Conservation (phyloP, 2,113 vertebrate species). For the Hippoglossus stenolepis region DNA sequence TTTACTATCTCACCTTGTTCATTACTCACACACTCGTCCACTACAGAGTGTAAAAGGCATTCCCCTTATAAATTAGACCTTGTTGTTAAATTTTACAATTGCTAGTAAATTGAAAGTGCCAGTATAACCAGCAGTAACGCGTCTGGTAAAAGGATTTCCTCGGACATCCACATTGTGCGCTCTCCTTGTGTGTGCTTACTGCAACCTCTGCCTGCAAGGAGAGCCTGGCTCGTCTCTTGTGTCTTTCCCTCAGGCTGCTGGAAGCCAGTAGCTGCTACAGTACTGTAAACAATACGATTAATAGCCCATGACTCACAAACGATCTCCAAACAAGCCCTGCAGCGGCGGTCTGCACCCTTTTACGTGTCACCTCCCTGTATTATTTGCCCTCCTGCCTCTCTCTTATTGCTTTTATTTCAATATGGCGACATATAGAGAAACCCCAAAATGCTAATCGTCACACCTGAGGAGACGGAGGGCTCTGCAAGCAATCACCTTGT, state of each 20-base stretch:
- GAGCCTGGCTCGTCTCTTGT: slow-evolving; percentile 73
- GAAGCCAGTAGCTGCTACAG: slow-evolving; percentile 75
- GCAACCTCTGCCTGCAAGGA: slow-evolving; percentile 39
- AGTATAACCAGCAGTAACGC: slow-evolving; percentile 31
- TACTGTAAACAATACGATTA: slow-evolving; percentile 83
- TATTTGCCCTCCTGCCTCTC: slow-evolving; percentile 54
- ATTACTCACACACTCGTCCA: slow-evolving; percentile 50
- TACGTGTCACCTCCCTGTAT: slow-evolving; percentile 59
- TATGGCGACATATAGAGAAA: slow-evolving; percentile 30
- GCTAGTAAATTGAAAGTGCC: slow-evolving; percentile 52
- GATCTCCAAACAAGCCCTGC: slow-evolving; percentile 74
- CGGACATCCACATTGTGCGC: slow-evolving; percentile 28
- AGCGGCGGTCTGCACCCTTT: slow-evolving; percentile 59
- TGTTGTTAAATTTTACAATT: slow-evolving; percentile 68
- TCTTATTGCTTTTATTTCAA: slow-evolving; percentile 56
- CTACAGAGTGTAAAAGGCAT: slow-evolving; percentile 42
- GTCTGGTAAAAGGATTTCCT: slow-evolving; percentile 39
- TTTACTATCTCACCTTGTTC: slow-evolving; percentile 61
- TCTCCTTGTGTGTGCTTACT: slow-evolving; percentile 50
- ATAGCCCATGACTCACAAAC: slow-evolving; percentile 82
- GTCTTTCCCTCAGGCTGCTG: slow-evolving; percentile 61
- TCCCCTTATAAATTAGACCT: slow-evolving; percentile 63
- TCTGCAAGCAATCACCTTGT: slow-evolving; percentile 23
- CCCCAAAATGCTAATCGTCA: slow-evolving; percentile 46
- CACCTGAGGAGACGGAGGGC: slow-evolving; percentile 29